Evolutionary conservation across 2,888 invertebrate genomes (phyloP), one percentile per base, ranked within the genome.

Genomic region (Pardosa pseudoannulata): DNA sequence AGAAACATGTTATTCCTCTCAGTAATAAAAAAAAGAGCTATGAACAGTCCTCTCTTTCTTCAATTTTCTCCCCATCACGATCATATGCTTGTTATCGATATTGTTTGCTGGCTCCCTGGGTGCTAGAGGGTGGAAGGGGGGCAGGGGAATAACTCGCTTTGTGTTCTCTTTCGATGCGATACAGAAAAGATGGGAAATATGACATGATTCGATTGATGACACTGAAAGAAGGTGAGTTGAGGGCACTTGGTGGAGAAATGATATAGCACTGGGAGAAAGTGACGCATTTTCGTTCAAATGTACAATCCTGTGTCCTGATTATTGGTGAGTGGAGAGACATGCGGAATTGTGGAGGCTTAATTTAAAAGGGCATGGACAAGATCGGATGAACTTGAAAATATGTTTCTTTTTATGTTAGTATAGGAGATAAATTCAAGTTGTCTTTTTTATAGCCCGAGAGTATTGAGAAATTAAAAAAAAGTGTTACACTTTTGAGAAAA

Each of bases 151-250:
- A 46, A 3, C 23, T 2, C 5, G 3, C 23, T 56, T 56, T 56
- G 19, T 19, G 19, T 56, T n/a, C 56, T 56, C 36, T 36, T n/a
- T 23, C 23, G 19, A 6, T 23, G 19, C 23, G 23, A 19, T 23
- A 56, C 23, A 56, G 23, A 56, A n/a, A 23, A 19, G 56, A 56
- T 56, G 56, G 71, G 71, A 71, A 71, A 71, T 71, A 71, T 71
- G 71, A 41, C 28, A 41, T 71, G 71, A 71, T 71, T 71, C 36
- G 62, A 19, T 62, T 56, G 62, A 50, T 27, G 72, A 46, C 31
- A 28, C n/a, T 71, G 46, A 31, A 41, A 23, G n/a, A 70, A 71
- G 32, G 13, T 27, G 56, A 29, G 41, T 16, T 16, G 64, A 6
- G 70, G 27, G 29, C n/a, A n/a, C 46, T 32, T 36, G 64, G 16